Evolutionary conservation across 92 coral and sea anemone genomes (phyloP), one percentile per base, ranked within the genome.

Genomic region (Anthopleura xanthogrammica): DNA sequence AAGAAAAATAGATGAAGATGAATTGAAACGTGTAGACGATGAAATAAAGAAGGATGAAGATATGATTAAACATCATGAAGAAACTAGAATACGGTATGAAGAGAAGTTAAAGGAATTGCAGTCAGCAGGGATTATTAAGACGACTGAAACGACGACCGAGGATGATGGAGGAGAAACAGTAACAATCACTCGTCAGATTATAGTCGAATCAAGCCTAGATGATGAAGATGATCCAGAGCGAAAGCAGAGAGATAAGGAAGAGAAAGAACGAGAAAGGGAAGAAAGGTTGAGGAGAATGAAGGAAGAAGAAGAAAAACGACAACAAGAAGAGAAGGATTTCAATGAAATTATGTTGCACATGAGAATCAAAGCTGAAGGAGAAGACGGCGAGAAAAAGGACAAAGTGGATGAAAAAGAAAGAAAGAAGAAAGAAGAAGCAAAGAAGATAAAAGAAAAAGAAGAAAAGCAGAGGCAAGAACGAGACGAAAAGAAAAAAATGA

Each of bases 1-100:
- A 43, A 86, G 40, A 55, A 85, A 85, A 83, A 87, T 84, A 7
- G 75, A 82, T 76, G 89, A 92, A 54, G 95, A 87, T 41, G 91
- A 82, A n/a, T 64, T 57, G 83, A 83, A 60, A 39, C 83, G 84
- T 12, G 9, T 72, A 20, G 82, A 83, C 16, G 88, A 87, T 11
- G 92, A 88, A 72, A 83, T 80, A 60, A 73, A 94, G 88, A 87
- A 76, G 39, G 87, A 86, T 29, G 92, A 86, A 39, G 90, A 90
- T 56, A 90, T 80, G 12, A 85, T 86, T 74, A 85, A 60, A 41
- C 85, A 66, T 40, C 74, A 79, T 20, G 86, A 81, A 22, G 87
- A 85, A 46, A 79, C 80, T 4, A 80, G 83, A 7, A 72, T 72
- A 17, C 46, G 19, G 19, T 81, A 83, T 41, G 91, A 85, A 36